Percentiles rank a stretch among this genome's conserved stretches.
These are phyloP conservation scores for Mythimna ferrago DNA, from an alignment of 2,888 invertebrate species.

Conservation along the genomic window DNA sequence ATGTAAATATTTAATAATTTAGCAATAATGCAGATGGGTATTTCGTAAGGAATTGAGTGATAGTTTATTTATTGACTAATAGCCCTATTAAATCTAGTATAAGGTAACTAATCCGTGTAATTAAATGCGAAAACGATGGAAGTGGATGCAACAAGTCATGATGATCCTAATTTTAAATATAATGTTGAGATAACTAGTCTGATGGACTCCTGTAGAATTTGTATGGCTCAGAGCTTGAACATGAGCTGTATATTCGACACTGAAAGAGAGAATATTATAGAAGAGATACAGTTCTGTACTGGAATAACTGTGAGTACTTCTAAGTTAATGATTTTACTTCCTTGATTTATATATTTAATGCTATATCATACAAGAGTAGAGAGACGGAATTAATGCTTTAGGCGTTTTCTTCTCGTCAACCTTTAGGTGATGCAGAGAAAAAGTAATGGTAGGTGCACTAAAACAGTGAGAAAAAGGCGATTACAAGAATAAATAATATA, in stretches of 20 bases:
- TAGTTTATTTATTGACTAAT: conserved; percentile 13
- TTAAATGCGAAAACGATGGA: conserved; percentile 33
- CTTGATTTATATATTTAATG: background rate
- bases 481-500: too few species aligned
- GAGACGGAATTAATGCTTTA: too few species aligned
- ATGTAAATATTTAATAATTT: background rate
- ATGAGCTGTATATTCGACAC: conserved; percentile 71
- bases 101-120: conserved; percentile 1
- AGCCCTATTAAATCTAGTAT: background rate
- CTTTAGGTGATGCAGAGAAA: too few species aligned
- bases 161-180: conserved; percentile 3
- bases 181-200: conserved; percentile 32
- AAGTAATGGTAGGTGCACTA: too few species aligned
- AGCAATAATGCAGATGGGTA: background rate
- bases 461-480: too few species aligned
- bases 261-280: conserved; percentile 59
- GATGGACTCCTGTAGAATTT: conserved; percentile 72
- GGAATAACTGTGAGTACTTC: conserved; percentile 72
- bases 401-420: too few species aligned
- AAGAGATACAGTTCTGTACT: conserved; percentile 76
- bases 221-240: conserved; percentile 64
- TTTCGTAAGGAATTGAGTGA: background rate
- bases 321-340: background rate
- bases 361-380: too few species aligned
- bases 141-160: conserved; percentile 51